phyloP scores from a whole-genome alignment of 92 coral and sea anemone genomes.

The Epizoanthus stellaris region DNA sequence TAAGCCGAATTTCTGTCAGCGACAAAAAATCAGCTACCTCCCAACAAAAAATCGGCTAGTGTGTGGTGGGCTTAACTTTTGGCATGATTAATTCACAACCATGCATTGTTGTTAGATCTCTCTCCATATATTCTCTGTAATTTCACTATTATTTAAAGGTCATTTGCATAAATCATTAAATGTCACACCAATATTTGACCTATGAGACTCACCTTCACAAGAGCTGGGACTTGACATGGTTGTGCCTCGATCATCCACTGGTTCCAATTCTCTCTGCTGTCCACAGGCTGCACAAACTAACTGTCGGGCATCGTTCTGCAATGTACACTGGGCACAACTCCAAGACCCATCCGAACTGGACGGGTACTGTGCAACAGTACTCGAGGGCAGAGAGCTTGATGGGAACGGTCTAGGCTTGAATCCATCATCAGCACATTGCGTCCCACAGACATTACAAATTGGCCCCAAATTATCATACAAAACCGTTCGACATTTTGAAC shows the following conservation, averaged over 20 bases:
- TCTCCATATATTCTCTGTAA: too few species aligned
- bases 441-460: slow-evolving; percentile 84
- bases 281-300: slow-evolving; percentile 78
- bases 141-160: too few species aligned
- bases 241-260: neutral
- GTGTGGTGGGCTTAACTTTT: too few species aligned
- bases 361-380: slow-evolving; percentile 56
- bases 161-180: too few species aligned
- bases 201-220: slow-evolving; percentile 8
- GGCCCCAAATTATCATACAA: slow-evolving; percentile 81
- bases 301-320: slow-evolving; percentile 66
- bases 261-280: slow-evolving; percentile 41
- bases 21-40: too few species aligned
- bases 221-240: neutral
- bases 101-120: too few species aligned
- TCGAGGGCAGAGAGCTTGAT: slow-evolving; percentile 81
- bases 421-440: slow-evolving; percentile 86
- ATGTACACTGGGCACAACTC: slow-evolving; percentile 89
- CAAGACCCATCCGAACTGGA: slow-evolving; percentile 69
- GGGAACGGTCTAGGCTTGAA: slow-evolving; percentile 98
- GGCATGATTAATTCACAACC: too few species aligned
- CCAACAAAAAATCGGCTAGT: too few species aligned
- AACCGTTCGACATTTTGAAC: slow-evolving; percentile 89
- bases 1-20: too few species aligned
- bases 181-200: too few species aligned